Conservation (phyloP, 2,797 vertebrate genomes). For the Bovichtus diacanthus region DNA sequence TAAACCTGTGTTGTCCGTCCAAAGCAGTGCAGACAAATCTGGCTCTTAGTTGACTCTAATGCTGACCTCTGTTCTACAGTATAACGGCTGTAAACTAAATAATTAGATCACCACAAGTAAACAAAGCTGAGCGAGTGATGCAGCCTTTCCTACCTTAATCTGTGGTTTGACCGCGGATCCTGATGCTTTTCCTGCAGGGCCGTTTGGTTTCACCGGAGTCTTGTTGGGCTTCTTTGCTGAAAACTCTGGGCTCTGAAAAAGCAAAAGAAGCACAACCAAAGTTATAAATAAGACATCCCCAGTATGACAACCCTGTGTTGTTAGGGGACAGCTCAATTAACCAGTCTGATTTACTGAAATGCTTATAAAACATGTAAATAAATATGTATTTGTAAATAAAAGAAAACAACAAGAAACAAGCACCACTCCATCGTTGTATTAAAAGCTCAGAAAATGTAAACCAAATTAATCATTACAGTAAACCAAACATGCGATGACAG, state of each 20-base stretch:
- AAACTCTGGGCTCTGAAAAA: slow-evolving; percentile 65
- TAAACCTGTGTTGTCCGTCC: background rate
- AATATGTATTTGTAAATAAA: background rate
- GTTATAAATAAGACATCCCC: background rate
- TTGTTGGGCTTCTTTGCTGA: slow-evolving; percentile 78
- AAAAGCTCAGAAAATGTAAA: background rate
- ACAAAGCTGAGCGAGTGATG: background rate
- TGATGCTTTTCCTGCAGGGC: slow-evolving; percentile 78
- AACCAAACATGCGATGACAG: background rate
- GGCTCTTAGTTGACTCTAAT: background rate
- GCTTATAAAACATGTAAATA: background rate
- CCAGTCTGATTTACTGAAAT: background rate
- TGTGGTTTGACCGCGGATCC: slow-evolving; percentile 72
- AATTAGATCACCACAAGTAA: background rate
- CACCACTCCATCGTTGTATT: background rate
- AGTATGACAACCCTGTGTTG: background rate
- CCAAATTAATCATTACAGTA: background rate
- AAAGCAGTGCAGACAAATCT: background rate
- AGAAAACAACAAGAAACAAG: background rate
- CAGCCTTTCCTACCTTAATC: slow-evolving; percentile 72
- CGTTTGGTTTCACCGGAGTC: slow-evolving; percentile 79
- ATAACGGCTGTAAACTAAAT: background rate
- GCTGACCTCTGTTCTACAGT: background rate
- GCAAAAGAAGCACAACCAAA: background rate
- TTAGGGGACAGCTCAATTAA: background rate